These are phyloP conservation scores for Phoeniculus purpureus DNA, from an alignment of 2,797 vertebrate genomes.

Conservation along the genomic window DNA sequence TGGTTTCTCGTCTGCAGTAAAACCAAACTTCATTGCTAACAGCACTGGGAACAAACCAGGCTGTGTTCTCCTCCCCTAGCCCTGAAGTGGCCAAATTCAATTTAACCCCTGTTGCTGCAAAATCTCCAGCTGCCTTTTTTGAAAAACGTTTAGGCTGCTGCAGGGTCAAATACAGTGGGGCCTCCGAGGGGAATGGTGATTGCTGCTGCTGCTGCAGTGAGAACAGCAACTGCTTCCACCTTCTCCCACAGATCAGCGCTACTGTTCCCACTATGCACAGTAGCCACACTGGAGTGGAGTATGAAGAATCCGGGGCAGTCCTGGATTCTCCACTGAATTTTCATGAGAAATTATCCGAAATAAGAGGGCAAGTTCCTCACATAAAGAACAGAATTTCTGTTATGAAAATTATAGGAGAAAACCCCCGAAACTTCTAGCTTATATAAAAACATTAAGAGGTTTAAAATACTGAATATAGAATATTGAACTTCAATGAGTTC, in stretches of 20 bases:
- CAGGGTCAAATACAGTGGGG: fast-evolving
- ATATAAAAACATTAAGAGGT: background rate
- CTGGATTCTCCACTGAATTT: background rate
- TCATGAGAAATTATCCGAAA: background rate
- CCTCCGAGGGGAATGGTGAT: background rate
- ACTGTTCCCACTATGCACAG: background rate
- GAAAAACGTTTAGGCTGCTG: background rate
- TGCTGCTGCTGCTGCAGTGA: background rate
- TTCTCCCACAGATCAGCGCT: background rate
- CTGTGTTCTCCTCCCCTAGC: too few species aligned
- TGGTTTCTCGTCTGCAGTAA: background rate
- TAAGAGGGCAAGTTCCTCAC: background rate
- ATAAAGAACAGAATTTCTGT: background rate
- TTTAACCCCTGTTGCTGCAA: background rate
- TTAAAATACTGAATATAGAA: background rate
- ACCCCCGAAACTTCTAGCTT: fast-evolving
- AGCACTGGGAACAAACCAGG: fast-evolving
- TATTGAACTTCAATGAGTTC: background rate
- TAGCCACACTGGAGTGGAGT: background rate
- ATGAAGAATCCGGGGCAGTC: background rate
- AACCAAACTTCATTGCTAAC: background rate
- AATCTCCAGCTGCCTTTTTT: background rate
- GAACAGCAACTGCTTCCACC: background rate
- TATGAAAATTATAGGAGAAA: background rate
- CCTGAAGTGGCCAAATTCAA: background rate